These are phyloP conservation scores for Rallus crepitans DNA, from an alignment of 2,797 vertebrate species.

Conservation along the genomic window DNA sequence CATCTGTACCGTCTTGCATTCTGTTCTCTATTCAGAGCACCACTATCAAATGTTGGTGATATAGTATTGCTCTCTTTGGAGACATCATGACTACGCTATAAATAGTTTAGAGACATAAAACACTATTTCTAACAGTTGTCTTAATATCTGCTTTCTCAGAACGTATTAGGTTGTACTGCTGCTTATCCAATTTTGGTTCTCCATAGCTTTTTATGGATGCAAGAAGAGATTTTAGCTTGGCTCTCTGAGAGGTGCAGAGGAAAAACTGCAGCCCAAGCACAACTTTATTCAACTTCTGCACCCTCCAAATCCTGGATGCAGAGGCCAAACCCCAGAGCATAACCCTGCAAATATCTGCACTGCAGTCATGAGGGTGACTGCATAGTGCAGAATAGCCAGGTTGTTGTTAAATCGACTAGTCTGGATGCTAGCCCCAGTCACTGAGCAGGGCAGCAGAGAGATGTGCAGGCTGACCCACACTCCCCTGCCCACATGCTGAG, in stretches of 20 bases:
- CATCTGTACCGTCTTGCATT: constrained; percentile 71
- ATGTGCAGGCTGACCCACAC: accelerated
- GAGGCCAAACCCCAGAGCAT: not conserved
- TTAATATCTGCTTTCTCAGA: constrained; percentile 60
- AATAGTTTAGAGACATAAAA: constrained; percentile 57
- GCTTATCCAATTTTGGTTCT: not conserved
- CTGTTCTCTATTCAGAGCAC: constrained; percentile 53
- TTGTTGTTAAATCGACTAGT: not conserved
- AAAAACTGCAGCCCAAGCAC: constrained; percentile 22
- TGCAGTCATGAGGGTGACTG: constrained; percentile 30
- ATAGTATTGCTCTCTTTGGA: constrained; percentile 69
- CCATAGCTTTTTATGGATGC: not conserved
- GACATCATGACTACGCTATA: constrained; percentile 64
- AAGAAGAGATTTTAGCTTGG: not conserved
- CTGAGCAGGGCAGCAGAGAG: not conserved
- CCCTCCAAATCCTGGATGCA: not conserved
- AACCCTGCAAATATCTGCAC: constrained; percentile 46
- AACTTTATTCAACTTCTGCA: not conserved
- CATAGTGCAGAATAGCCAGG: not conserved
- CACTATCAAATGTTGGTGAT: constrained; percentile 63
- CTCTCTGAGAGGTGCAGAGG: not conserved
- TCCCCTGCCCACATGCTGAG: not conserved
- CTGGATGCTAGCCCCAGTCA: not conserved
- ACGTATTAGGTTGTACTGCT: constrained; percentile 11
- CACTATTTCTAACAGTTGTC: constrained; percentile 53